Conservation (phyloP, 2,113 vertebrate species). For the Semicossyphus pulcher region DNA sequence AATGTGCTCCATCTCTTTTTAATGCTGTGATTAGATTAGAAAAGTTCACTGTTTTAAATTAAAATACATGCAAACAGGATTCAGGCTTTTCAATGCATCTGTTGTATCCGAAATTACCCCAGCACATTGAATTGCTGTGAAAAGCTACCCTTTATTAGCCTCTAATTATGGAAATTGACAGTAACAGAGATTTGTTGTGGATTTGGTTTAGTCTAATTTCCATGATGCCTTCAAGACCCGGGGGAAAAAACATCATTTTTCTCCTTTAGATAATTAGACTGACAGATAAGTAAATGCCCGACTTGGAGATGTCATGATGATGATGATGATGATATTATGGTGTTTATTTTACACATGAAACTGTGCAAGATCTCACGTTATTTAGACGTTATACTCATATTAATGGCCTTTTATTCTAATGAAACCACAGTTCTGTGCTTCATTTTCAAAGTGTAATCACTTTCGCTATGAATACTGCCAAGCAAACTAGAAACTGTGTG, state of each 20-base stretch:
- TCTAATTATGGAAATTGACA: conserved; percentile 61
- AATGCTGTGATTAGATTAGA: conserved; percentile 15
- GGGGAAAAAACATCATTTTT: conserved; percentile 9
- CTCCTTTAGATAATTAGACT: conserved; percentile 27
- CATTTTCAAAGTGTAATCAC: conserved; percentile 13
- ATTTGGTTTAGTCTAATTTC: conserved; percentile 39
- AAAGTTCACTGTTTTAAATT: conserved; percentile 35
- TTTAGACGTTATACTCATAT: conserved; percentile 17
- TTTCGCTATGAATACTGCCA: conserved; percentile 28
- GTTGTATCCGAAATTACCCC: conserved; percentile 17
- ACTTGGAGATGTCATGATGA: neutral
- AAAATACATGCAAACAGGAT: conserved; percentile 27
- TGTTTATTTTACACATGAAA: conserved; percentile 15
- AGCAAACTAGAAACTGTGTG: conserved; percentile 41
- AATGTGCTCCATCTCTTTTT: neutral
- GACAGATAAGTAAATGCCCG: conserved; percentile 7
- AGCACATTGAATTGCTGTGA: conserved; percentile 10
- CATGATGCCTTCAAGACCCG: conserved; percentile 22
- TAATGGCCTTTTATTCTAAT: conserved; percentile 23
- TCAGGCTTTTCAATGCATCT: conserved; percentile 13
- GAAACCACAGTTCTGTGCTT: conserved; percentile 35
- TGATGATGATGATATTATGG: too few species aligned
- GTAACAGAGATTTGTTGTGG: conserved; percentile 44
- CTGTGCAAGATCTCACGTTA: neutral
- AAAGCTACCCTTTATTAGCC: conserved; percentile 39